Conservation (phyloP, 2,888 invertebrate genomes). For the Mythimna pallens region DNA sequence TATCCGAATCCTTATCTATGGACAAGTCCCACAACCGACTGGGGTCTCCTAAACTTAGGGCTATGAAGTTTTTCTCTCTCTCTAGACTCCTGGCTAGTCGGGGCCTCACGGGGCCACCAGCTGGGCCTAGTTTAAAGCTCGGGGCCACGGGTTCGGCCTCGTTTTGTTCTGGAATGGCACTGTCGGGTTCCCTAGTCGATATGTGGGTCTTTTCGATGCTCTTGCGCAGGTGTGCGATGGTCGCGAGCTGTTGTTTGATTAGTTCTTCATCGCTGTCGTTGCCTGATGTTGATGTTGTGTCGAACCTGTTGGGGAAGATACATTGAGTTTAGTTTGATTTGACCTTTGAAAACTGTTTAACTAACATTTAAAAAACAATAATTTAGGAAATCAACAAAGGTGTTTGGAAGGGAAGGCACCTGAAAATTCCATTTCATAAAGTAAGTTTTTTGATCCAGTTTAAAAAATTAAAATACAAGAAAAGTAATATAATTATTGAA, state of each 20-base stretch:
- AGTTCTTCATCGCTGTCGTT: conserved; percentile 92
- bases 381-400: no score
- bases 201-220: conserved; percentile 89
- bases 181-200: conserved; percentile 78
- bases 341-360: no score
- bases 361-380: no score
- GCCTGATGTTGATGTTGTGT: conserved; percentile 92
- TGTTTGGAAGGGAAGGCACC: no score
- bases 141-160: conserved; percentile 88
- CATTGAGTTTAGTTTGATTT: no score
- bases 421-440: no score
- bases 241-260: conserved; percentile 81
- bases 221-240: conserved; percentile 83
- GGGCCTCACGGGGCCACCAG: conserved; percentile 85
- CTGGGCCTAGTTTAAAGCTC: conserved; percentile 92
- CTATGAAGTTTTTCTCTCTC: conserved; percentile 83
- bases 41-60: conserved; percentile 85
- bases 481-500: no score
- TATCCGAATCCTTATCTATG: conserved; percentile 87
- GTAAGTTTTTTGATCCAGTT: no score
- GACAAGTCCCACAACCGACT: conserved; percentile 85
- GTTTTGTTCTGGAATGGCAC: conserved; percentile 84
- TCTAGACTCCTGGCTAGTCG: conserved; percentile 82
- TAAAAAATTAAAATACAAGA: no score
- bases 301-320: conserved; percentile 79